Conservation (phyloP, 2,797 vertebrate species). For the Hyperoplus lanceolatus region DNA sequence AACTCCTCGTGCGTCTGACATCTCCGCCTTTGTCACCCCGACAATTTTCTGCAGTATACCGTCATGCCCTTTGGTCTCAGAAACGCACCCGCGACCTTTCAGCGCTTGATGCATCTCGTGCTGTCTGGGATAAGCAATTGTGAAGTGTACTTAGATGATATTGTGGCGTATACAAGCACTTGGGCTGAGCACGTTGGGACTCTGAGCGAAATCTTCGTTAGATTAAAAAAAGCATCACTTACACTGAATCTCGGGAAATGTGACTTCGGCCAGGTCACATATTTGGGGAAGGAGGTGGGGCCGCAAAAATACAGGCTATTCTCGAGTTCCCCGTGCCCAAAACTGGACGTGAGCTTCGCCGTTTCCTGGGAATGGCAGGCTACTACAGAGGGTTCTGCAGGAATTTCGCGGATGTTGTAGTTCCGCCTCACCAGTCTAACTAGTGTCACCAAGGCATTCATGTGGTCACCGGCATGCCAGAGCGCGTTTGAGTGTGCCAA, state of each 20-base stretch:
- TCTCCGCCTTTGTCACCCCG: neutral
- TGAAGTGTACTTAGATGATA: slow-evolving; percentile 2
- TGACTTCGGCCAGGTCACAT: neutral
- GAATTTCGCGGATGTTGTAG: neutral
- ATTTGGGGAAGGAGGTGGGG: too few species aligned
- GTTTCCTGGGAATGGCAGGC: too few species aligned
- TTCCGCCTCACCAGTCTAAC: neutral
- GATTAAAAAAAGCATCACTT: neutral
- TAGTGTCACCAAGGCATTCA: neutral
- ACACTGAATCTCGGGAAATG: neutral
- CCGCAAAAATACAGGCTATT: too few species aligned
- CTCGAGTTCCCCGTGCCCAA: too few species aligned
- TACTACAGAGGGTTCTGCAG: neutral
- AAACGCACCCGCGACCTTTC: neutral
- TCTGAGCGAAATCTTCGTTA: rapidly evolving
- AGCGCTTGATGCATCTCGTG: neutral
- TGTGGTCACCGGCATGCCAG: too few species aligned
- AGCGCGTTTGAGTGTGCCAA: neutral
- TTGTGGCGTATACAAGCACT: neutral
- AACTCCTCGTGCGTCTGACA: neutral
- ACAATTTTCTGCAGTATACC: neutral
- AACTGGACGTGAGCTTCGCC: too few species aligned
- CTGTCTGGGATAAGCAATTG: neutral
- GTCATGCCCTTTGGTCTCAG: slow-evolving; percentile 8
- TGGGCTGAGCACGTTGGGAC: neutral